Conservation (phyloP, 2,888 invertebrate species). For the Pyrocoelia pectoralis region DNA sequence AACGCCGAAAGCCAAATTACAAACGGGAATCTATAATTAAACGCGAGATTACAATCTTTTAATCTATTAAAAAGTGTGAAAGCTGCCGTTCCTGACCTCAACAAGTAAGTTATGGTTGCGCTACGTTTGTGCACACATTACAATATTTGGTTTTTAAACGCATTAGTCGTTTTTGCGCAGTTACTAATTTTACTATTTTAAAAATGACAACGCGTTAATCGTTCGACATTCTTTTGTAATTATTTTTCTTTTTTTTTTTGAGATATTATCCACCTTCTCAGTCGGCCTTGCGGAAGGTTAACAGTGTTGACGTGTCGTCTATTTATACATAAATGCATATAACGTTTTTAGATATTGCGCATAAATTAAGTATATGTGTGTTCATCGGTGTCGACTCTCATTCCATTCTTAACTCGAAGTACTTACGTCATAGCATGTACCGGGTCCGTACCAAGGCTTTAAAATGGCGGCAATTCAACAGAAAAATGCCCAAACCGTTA, state of each 20-base stretch:
- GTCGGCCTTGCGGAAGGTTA: conserved; percentile 44
- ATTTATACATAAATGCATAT: conserved; percentile 26
- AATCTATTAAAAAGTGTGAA: conserved; percentile 1
- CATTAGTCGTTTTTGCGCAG: background rate
- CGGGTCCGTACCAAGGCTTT: too few species aligned
- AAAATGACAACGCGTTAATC: conserved; percentile 32
- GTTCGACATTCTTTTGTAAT: conserved; percentile 39
- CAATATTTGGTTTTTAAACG: background rate
- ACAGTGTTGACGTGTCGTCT: too few species aligned
- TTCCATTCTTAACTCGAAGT: too few species aligned
- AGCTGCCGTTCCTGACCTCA: conserved; percentile 11
- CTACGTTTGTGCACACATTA: background rate
- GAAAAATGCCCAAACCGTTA: too few species aligned
- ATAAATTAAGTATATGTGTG: conserved; percentile 17
- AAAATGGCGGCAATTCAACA: too few species aligned
- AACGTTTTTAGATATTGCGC: conserved; percentile 24
- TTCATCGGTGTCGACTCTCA: too few species aligned
- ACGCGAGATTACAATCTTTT: conserved; percentile 8
- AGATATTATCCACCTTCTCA: conserved; percentile 46
- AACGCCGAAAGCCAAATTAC: background rate
- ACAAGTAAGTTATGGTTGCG: conserved; percentile 10
- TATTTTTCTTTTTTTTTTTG: conserved; percentile 38
- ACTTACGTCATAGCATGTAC: too few species aligned
- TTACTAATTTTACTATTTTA: background rate
- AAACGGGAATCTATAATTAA: conserved; percentile 4